phyloP scores from a whole-genome alignment of 2,113 vertebrate species.

The Platysternon megacephalum region DNA sequence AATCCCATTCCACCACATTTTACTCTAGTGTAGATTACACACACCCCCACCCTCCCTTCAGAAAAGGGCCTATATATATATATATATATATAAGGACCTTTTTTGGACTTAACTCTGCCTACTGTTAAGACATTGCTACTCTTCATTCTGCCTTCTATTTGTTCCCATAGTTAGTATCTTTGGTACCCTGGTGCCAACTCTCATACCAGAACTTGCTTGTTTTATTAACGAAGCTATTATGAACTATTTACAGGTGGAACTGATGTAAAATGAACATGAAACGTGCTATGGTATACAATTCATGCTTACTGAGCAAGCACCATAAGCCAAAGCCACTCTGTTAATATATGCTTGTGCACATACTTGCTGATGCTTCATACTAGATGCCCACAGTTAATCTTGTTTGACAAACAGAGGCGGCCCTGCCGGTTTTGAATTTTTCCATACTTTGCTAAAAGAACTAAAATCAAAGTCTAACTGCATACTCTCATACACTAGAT shows the following conservation, averaged over 20 bases:
- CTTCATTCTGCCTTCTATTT: neutral
- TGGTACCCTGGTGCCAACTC: neutral
- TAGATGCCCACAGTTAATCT: neutral
- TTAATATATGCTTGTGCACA: neutral
- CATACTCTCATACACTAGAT: conserved; percentile 72
- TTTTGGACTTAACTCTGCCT: neutral
- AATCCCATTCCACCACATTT: neutral
- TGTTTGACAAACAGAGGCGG: neutral
- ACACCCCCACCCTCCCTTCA: fast-evolving
- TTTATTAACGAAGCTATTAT: neutral
- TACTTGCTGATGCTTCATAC: neutral
- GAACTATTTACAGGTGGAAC: neutral
- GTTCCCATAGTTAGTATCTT: neutral
- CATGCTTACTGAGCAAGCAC: neutral
- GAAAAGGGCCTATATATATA: neutral
- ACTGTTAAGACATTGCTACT: neutral
- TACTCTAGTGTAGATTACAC: neutral
- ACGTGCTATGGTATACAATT: neutral
- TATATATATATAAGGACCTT: too few species aligned
- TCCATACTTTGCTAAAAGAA: neutral
- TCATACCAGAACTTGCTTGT: neutral
- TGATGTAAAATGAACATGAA: neutral
- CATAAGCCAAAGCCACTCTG: neutral
- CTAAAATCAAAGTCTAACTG: neutral
- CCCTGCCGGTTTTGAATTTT: neutral